A percentile compares a stretch with the other conserved stretches of the same genome.
Evolutionary conservation across 2,888 invertebrate genomes (phyloP).

Genomic region (Antitype chi): DNA sequence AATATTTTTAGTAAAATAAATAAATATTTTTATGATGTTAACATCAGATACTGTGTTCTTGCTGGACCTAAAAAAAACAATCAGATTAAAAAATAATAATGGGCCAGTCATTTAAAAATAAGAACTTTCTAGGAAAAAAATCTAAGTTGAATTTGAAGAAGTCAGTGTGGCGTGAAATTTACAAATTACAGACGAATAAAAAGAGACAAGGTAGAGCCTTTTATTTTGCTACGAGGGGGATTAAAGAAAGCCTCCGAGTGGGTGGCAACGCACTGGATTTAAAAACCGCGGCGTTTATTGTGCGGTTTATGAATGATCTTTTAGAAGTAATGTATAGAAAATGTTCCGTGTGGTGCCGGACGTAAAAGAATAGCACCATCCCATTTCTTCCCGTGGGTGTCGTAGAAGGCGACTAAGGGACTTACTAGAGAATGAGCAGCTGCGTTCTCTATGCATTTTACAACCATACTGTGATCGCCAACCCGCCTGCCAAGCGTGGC

Average conservation of each 20-base stretch:
- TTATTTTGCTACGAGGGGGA: constrained; percentile 67
- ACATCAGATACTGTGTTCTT: background rate
- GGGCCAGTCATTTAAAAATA: constrained; percentile 1
- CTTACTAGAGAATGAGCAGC: too few relatives aligned
- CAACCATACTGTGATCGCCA: too few relatives aligned
- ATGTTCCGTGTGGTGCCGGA: too few relatives aligned
- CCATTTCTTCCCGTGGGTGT: too few relatives aligned
- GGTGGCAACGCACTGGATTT: constrained; percentile 8
- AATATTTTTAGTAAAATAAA: too few relatives aligned
- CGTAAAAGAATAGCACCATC: too few relatives aligned
- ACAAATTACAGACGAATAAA: constrained; percentile 65
- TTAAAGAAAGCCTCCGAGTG: constrained; percentile 61
- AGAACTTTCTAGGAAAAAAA: constrained; percentile 11
- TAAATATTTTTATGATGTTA: too few relatives aligned
- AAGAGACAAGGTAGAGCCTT: constrained; percentile 61
- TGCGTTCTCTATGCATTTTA: too few relatives aligned
- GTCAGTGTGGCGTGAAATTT: constrained; percentile 48
- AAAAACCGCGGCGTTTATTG: background rate
- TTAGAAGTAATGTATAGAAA: too few relatives aligned
- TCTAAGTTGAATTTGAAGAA: constrained; percentile 28
- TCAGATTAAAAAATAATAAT: background rate
- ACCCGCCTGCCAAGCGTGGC: too few relatives aligned
- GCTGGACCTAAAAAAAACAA: background rate
- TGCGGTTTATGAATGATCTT: background rate
- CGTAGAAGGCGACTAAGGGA: too few relatives aligned